These are phyloP conservation scores for Athetis lepigone DNA, from an alignment of 2,888 invertebrate species.

Conservation along the genomic window DNA sequence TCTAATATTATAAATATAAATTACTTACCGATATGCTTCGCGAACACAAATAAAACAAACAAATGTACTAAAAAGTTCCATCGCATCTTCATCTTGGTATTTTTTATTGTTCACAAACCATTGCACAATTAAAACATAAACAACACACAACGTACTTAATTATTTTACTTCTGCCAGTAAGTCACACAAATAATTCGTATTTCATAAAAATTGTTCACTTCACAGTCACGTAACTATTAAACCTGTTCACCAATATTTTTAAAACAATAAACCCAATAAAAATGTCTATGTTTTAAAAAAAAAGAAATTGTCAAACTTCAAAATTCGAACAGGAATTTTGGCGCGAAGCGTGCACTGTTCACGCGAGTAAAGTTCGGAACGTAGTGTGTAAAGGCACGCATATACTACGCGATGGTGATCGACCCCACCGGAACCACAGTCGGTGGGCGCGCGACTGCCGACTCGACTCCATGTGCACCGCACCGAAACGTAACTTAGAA, in stretches of 20 bases:
- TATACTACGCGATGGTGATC: slow-evolving; percentile 84
- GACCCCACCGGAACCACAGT: slow-evolving; percentile 91
- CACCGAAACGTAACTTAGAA: slow-evolving; percentile 85
- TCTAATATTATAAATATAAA: slow-evolving; percentile 20
- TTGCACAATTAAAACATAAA: slow-evolving; percentile 66
- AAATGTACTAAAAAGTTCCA: slow-evolving; percentile 77
- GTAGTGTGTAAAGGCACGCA: slow-evolving; percentile 80
- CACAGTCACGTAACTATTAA: slow-evolving; percentile 41
- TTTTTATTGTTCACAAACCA: slow-evolving; percentile 71
- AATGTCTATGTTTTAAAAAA: slow-evolving; percentile 35
- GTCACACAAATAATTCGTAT: slow-evolving; percentile 30
- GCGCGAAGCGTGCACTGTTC: slow-evolving; percentile 78
- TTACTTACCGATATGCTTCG: slow-evolving; percentile 80
- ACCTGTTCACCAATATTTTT: slow-evolving; percentile 7
- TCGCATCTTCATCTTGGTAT: slow-evolving; percentile 79
- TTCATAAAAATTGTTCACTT: slow-evolving; percentile 51
- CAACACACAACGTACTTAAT: slow-evolving; percentile 45
- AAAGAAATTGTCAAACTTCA: slow-evolving; percentile 61
- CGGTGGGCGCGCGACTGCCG: slow-evolving; percentile 88
- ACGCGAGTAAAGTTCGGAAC: slow-evolving; percentile 77
- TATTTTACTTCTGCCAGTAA: slow-evolving; percentile 38
- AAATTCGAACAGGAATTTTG: slow-evolving; percentile 69
- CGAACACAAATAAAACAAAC: slow-evolving; percentile 73
- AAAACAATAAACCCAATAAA: slow-evolving; percentile 38
- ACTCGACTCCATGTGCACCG: slow-evolving; percentile 87